A percentile compares a stretch with the other conserved stretches of the same genome.
Evolutionary conservation across 2,113 vertebrate genomes (phyloP).

Genomic region (Colinus virginianus): DNA sequence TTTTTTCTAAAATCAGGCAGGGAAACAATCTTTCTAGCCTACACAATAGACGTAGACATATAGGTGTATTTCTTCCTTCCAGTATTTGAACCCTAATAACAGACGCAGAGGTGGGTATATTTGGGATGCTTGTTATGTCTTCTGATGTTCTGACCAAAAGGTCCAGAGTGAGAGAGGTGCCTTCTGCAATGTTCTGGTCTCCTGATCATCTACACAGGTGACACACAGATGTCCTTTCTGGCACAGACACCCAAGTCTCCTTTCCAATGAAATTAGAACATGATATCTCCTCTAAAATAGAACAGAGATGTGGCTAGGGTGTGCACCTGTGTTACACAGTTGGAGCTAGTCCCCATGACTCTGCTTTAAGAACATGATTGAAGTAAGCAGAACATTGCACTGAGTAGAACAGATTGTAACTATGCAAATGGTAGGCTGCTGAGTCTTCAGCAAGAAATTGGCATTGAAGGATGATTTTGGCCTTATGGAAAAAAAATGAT

Average conservation of each 20-base stretch:
- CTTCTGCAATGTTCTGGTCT: background rate
- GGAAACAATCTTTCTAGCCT: background rate
- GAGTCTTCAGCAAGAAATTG: background rate
- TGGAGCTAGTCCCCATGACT: background rate
- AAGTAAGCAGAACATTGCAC: background rate
- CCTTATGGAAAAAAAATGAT: background rate
- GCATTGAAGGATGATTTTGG: background rate
- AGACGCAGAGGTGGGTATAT: background rate
- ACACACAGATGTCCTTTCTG: background rate
- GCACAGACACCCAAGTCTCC: background rate
- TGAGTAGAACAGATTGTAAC: conserved; percentile 1
- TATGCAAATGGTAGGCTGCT: background rate
- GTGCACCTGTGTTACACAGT: background rate
- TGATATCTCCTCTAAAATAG: background rate
- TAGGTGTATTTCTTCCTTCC: background rate
- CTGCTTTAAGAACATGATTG: background rate
- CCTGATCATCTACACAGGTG: background rate
- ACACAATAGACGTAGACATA: background rate
- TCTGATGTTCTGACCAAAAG: background rate
- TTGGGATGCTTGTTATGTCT: background rate
- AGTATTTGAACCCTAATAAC: background rate
- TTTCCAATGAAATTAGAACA: background rate
- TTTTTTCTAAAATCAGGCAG: background rate
- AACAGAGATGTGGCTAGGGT: background rate
- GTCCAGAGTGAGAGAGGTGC: background rate